A percentile compares a stretch with the other conserved stretches of the same genome.
These are phyloP conservation scores for Anguilla megastoma DNA, from an alignment of 2,797 vertebrate genomes.

Conservation along the genomic window DNA sequence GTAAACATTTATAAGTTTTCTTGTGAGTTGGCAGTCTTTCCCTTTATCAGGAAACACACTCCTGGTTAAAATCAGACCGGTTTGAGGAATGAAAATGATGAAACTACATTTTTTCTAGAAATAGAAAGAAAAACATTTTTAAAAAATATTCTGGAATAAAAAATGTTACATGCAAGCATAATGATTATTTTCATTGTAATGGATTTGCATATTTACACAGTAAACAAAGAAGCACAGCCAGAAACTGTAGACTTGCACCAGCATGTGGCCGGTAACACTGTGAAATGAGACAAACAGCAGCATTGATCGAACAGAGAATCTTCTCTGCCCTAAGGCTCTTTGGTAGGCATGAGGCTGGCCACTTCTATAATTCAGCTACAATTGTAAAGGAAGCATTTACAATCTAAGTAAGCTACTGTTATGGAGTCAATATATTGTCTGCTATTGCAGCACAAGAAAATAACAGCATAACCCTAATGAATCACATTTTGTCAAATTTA, in stretches of 20 bases:
- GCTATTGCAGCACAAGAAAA: not conserved
- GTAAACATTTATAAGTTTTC: no score
- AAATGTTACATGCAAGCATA: not conserved
- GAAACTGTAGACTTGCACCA: not conserved
- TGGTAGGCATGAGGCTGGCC: not conserved
- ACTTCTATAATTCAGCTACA: not conserved
- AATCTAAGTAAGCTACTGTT: not conserved
- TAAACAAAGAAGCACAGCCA: not conserved
- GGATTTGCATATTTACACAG: conserved; percentile 3
- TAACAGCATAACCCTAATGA: not conserved
- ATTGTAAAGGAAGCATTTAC: not conserved
- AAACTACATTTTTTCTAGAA: no score
- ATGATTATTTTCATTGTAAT: not conserved
- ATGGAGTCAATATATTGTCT: not conserved
- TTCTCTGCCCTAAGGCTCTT: not conserved
- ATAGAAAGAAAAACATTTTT: not conserved
- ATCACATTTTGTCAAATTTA: not conserved
- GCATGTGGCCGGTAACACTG: not conserved
- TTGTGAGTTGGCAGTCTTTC: no score
- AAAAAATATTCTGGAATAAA: not conserved
- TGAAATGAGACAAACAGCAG: not conserved
- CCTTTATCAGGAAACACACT: no score
- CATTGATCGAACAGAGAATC: not conserved
- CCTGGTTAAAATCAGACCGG: no score
- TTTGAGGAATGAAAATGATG: no score